phyloP scores from a whole-genome alignment of 35 echinoderm and acorn worm species.

The Heliocidaris tuberculata region DNA sequence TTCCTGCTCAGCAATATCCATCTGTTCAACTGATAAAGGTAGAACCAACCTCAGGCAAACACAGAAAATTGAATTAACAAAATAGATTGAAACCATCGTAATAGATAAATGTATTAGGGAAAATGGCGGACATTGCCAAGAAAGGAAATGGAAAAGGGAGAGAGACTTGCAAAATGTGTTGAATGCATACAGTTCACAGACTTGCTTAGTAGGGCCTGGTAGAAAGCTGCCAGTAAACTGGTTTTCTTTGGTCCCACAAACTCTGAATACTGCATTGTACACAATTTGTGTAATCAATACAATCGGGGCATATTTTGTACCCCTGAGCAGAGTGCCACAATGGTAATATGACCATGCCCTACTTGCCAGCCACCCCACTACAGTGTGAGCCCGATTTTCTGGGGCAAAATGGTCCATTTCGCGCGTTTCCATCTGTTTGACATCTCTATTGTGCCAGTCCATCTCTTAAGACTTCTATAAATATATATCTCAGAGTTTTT shows the following conservation, averaged over 20 bases:
- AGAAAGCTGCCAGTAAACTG: background rate
- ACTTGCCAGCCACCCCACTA: background rate
- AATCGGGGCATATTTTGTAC: slow-evolving; percentile 33
- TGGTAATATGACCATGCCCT: slow-evolving; percentile 45
- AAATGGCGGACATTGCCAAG: slow-evolving; percentile 7
- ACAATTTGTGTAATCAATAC: slow-evolving; percentile 41
- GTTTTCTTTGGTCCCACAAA: slow-evolving; percentile 34
- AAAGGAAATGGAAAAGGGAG: background rate
- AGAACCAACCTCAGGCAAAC: background rate
- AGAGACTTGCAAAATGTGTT: background rate
- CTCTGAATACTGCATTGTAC: slow-evolving; percentile 29
- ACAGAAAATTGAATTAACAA: background rate
- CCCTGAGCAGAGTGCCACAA: slow-evolving; percentile 24
- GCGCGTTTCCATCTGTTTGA: slow-evolving; percentile 33
- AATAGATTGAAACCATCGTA: background rate
- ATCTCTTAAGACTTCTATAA: background rate
- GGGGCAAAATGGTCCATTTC: slow-evolving; percentile 35
- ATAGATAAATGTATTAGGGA: background rate
- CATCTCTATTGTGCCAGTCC: slow-evolving; percentile 16
- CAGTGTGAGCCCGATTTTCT: slow-evolving; percentile 21
- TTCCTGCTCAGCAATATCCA: background rate
- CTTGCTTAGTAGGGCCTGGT: background rate
- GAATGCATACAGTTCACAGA: background rate
- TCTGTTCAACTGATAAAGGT: background rate
- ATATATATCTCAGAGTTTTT: slow-evolving; percentile 13